Conservation (phyloP, 2,797 vertebrate species). For the Pogoniulus pusillus region DNA sequence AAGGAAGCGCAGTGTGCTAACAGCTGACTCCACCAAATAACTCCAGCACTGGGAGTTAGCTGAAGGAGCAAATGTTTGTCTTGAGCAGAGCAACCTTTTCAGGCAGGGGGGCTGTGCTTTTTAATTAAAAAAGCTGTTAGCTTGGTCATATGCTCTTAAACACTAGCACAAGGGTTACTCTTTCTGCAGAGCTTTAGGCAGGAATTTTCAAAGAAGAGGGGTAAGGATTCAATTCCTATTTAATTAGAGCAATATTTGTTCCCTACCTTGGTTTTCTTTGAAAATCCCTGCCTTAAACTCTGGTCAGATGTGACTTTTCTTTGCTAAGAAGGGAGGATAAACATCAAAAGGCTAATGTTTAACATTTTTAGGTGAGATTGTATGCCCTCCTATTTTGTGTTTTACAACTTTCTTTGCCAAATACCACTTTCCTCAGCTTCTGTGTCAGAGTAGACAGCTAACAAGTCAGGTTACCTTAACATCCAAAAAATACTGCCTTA, state of each 20-base stretch:
- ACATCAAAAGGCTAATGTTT: constrained; percentile 34
- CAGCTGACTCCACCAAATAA: constrained; percentile 44
- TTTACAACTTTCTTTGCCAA: neutral
- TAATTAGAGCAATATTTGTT: constrained; percentile 50
- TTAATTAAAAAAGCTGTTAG: constrained; percentile 60
- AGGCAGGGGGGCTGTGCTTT: constrained; percentile 26
- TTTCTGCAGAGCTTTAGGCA: constrained; percentile 36
- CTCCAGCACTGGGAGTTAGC: neutral
- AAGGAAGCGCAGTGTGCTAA: neutral
- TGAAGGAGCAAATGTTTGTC: constrained; percentile 63
- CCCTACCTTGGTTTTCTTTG: constrained; percentile 9
- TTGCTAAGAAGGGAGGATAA: constrained; percentile 28
- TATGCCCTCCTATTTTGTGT: neutral
- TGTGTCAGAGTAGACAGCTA: neutral
- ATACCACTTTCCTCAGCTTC: neutral
- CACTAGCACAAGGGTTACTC: constrained; percentile 26
- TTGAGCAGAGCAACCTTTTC: constrained; percentile 54
- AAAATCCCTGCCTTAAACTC: constrained; percentile 27
- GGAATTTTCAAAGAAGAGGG: constrained; percentile 1
- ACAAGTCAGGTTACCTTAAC: neutral
- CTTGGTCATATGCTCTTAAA: constrained; percentile 44
- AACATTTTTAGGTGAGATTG: neutral
- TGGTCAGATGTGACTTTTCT: neutral
- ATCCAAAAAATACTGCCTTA: neutral
- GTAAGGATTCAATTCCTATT: constrained; percentile 4